A percentile compares a stretch with the other conserved stretches of the same genome.
Conservation (phyloP, 2,113 vertebrate species). For the Numenius arquata region DNA sequence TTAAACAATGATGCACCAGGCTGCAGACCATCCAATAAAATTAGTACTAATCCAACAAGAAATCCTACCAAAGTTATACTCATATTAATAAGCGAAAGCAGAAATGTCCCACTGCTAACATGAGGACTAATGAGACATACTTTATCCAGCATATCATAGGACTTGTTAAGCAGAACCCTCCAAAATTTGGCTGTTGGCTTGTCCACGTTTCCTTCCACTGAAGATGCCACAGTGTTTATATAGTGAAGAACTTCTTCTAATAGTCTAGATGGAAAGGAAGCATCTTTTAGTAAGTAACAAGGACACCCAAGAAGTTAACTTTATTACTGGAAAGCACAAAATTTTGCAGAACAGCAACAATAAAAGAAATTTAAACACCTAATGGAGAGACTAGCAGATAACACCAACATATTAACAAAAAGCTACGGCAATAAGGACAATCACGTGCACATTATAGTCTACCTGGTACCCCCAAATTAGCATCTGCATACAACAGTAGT, state of each 20-base stretch:
- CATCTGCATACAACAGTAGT: neutral
- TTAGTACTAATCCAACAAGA: neutral
- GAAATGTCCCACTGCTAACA: neutral
- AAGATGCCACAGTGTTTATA: constrained; percentile 84
- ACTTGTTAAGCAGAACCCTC: constrained; percentile 91
- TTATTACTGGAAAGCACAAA: neutral
- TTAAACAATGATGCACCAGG: neutral
- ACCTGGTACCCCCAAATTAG: neutral
- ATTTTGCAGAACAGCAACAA: neutral
- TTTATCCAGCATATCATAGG: constrained; percentile 92
- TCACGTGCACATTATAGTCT: neutral
- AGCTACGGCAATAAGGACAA: neutral
- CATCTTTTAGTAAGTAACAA: neutral
- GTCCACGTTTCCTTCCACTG: constrained; percentile 85
- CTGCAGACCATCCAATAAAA: neutral
- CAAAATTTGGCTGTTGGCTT: constrained; percentile 91
- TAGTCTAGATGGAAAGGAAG: constrained; percentile 73
- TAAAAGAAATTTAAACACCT: neutral
- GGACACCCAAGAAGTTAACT: neutral
- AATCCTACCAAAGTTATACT: neutral
- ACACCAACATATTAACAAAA: neutral
- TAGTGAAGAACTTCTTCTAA: constrained; percentile 87
- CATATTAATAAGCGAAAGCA: neutral
- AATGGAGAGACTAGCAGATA: neutral
- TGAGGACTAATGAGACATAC: constrained; percentile 57